Conservation (phyloP, 2,888 invertebrate species). For the Megaustenia siamemsis region DNA sequence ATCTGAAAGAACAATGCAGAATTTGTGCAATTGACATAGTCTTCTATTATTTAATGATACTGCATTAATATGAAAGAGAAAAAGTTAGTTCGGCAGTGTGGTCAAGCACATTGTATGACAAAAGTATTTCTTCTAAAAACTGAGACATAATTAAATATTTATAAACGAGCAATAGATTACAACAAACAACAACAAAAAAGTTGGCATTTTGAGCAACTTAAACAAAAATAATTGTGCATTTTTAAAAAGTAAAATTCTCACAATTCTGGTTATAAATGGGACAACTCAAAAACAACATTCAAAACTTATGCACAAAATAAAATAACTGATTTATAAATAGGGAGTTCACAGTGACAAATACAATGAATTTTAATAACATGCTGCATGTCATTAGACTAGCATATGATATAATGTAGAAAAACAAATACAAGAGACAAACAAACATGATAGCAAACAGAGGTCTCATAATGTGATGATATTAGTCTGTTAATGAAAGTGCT, state of each 20-base stretch:
- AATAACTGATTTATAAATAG: not conserved
- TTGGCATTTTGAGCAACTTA: conserved; percentile 25
- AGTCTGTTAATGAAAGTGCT: conserved; percentile 10
- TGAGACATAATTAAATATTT: too few relatives aligned
- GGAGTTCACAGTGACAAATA: not conserved
- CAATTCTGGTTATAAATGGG: not conserved
- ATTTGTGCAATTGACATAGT: not conserved
- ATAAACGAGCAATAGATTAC: not conserved
- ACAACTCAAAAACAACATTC: not conserved
- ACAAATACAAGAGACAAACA: not conserved
- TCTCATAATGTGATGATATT: conserved; percentile 25
- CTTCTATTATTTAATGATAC: not conserved
- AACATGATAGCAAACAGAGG: conserved; percentile 11
- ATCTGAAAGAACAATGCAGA: conserved; percentile 28
- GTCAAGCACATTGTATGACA: not conserved
- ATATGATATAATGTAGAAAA: not conserved
- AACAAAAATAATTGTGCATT: not conserved
- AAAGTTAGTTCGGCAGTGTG: not conserved
- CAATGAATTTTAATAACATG: not conserved
- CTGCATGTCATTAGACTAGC: not conserved
- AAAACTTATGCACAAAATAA: not conserved
- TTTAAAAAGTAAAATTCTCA: not conserved
- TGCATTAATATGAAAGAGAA: not conserved
- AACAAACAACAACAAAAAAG: not conserved
- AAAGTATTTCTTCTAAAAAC: not conserved